A percentile compares a stretch with the other conserved stretches of the same genome.
phyloP scores from a whole-genome alignment of 2,797 vertebrate species.

The Xiphorhynchus erythropygius region DNA sequence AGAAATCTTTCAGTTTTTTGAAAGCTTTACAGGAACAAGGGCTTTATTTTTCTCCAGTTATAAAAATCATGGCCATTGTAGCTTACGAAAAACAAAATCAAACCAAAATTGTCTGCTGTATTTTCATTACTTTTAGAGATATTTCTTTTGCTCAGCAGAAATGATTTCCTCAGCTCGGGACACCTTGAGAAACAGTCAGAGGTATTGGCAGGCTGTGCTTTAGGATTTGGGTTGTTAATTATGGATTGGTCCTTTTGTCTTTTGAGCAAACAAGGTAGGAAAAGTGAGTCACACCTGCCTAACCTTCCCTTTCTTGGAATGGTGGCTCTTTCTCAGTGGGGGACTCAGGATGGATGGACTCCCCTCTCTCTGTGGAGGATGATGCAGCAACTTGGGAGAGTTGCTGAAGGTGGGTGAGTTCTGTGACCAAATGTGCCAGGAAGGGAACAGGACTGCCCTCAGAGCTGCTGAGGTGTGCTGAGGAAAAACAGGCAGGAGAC shows the following conservation, averaged over 20 bases:
- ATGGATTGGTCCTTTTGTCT: background rate
- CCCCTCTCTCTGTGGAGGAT: background rate
- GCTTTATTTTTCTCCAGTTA: background rate
- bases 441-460: background rate
- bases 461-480: background rate
- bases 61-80: background rate
- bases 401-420: background rate
- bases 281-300: background rate
- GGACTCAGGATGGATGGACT: too few relatives aligned
- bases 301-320: fast-evolving
- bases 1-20: background rate
- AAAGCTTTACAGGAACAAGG: background rate
- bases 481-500: background rate
- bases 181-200: background rate
- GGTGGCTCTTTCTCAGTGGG: background rate
- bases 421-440: background rate
- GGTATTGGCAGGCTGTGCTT: too few relatives aligned
- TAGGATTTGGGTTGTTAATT: background rate
- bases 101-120: background rate
- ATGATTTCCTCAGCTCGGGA: background rate
- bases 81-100: background rate
- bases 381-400: background rate
- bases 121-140: background rate
- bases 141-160: background rate
- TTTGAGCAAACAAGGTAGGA: background rate